phyloP scores from a whole-genome alignment of 2,888 invertebrate species.

The Noctua janthe region DNA sequence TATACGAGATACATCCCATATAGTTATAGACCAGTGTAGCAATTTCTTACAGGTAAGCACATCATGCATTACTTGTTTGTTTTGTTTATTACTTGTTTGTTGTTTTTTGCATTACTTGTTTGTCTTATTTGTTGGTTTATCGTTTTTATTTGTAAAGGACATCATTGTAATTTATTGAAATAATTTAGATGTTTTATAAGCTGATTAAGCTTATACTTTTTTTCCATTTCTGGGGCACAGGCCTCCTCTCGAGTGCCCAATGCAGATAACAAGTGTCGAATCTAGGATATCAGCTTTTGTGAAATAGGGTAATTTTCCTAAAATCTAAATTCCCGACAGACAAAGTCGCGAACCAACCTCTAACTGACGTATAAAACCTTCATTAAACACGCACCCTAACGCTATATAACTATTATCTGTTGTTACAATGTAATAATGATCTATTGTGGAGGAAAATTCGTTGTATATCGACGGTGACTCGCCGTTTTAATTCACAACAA shows the following conservation, averaged over 20 bases:
- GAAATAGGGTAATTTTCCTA: background rate
- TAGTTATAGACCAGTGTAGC: too few relatives aligned
- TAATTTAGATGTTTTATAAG: too few relatives aligned
- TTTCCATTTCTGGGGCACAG: too few relatives aligned
- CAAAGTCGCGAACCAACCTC: background rate
- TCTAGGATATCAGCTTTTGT: background rate
- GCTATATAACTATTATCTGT: slow-evolving; percentile 72
- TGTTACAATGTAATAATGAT: slow-evolving; percentile 71
- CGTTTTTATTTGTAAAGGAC: background rate
- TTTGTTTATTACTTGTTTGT: too few relatives aligned
- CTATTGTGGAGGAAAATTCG: slow-evolving; percentile 72
- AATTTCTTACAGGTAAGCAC: too few relatives aligned
- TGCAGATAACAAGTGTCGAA: too few relatives aligned
- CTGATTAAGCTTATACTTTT: too few relatives aligned
- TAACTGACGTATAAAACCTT: background rate
- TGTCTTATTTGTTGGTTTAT: too few relatives aligned
- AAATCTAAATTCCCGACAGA: background rate
- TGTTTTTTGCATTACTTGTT: too few relatives aligned
- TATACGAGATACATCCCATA: too few relatives aligned
- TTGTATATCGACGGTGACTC: slow-evolving; percentile 56
- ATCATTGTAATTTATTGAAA: background rate
- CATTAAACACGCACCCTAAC: slow-evolving; percentile 37
- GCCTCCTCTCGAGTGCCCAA: too few relatives aligned
- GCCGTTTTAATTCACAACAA: slow-evolving; percentile 62
- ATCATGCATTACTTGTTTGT: too few relatives aligned